These are phyloP conservation scores for Mastomys natalensis DNA, from an alignment of 2,113 vertebrate genomes.

Conservation along the genomic window DNA sequence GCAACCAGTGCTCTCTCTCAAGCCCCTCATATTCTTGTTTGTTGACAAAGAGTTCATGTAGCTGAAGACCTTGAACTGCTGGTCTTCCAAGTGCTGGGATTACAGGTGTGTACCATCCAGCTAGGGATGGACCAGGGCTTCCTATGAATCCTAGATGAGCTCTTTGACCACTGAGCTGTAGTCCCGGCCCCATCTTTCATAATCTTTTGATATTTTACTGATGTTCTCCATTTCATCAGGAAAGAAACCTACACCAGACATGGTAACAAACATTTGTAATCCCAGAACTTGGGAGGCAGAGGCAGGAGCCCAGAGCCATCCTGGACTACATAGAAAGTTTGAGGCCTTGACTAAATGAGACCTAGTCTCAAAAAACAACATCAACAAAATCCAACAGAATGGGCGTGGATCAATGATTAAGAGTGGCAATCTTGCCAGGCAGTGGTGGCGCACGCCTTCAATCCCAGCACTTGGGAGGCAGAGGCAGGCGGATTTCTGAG, in stretches of 20 bases:
- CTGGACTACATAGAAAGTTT: neutral
- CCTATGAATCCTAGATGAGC: neutral
- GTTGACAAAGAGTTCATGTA: neutral
- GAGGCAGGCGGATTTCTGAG: no score
- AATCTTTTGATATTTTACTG: constrained; percentile 16
- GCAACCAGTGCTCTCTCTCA: neutral
- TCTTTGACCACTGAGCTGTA: neutral
- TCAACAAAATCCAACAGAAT: neutral
- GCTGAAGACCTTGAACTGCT: neutral
- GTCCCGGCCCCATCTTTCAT: neutral
- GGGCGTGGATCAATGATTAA: neutral
- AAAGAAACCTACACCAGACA: neutral
- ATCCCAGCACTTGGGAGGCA: no score
- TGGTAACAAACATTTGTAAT: neutral
- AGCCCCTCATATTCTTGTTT: neutral
- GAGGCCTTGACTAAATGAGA: neutral
- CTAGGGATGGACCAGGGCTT: neutral
- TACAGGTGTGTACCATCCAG: neutral
- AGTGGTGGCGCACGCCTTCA: no score
- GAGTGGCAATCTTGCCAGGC: neutral
- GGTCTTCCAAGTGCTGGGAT: neutral
- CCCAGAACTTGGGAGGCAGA: neutral
- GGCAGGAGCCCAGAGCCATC: neutral
- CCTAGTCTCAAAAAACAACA: neutral
- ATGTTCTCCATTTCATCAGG: constrained; percentile 30